A percentile compares a stretch with the other conserved stretches of the same genome.
These are phyloP conservation scores for Meteorus cinctellus DNA, from an alignment of 2,888 invertebrate species.

Conservation along the genomic window DNA sequence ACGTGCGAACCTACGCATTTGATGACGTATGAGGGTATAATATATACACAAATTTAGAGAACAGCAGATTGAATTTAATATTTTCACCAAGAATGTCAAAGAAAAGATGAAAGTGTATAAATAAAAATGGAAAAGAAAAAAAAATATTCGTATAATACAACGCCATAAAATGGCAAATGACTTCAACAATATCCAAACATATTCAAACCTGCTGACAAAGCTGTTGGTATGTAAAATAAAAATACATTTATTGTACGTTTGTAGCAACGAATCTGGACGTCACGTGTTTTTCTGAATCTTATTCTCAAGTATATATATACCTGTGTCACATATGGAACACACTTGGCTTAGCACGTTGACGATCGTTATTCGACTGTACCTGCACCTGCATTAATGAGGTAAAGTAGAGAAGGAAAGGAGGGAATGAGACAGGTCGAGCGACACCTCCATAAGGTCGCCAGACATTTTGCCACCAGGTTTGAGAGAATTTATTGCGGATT, in stretches of 20 bases:
- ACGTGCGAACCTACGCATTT: constrained; percentile 16
- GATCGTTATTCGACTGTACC: constrained; percentile 49
- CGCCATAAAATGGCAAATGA: neutral
- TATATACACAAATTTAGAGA: too few relatives aligned
- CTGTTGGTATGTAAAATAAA: neutral
- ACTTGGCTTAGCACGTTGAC: constrained; percentile 21
- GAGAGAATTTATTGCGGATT: too few relatives aligned
- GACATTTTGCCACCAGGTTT: too few relatives aligned
- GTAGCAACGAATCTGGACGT: too few relatives aligned
- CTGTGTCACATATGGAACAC: constrained; percentile 59
- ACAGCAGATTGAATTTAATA: too few relatives aligned
- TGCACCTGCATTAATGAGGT: constrained; percentile 64
- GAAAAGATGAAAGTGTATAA: neutral
- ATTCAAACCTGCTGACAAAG: constrained; percentile 47
- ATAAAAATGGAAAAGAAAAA: too few relatives aligned
- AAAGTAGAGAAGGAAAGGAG: neutral
- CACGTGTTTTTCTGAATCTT: too few relatives aligned
- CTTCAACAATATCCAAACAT: constrained; percentile 45
- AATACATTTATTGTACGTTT: too few relatives aligned
- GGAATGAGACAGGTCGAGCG: too few relatives aligned
- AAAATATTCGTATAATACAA: neutral
- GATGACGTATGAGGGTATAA: neutral
- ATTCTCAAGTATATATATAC: too few relatives aligned
- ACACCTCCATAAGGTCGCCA: too few relatives aligned
- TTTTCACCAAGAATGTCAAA: neutral